Base-by-base conservation (phyloP, 2,113 vertebrate genomes). In the Amazona vittata region DNA sequence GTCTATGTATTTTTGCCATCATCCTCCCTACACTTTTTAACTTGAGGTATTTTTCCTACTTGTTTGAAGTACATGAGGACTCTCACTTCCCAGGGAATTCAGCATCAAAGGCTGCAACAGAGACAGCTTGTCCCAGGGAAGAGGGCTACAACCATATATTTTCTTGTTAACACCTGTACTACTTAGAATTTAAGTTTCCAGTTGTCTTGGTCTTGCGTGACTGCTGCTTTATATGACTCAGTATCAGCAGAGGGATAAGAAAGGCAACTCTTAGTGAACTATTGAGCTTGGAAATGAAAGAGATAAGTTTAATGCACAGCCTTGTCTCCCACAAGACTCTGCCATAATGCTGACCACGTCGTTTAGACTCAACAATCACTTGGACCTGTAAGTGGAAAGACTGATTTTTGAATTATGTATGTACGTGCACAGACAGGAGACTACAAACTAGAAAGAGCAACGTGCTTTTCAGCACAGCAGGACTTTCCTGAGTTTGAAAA, bases 1-100 rank as follows among this genome's bases (percentile, higher is more conserved):
- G 52, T 78, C 69, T 86, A 71, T 76, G 86, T 78, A 43, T 80
- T 86, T 74, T 94, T 96, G 74, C 35, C 71, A 77, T 83, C 4
- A 12, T 65, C 43, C 16, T 62, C 8, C n/a, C 3, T 1, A 4
- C 7, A 2, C 17, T 33, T 41, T 68, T 31, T 12, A 37, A 75
- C 3, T 13, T 70, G 83, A 64, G 41, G 26, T 75, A 17, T 86
- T 92, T 88, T 75, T n/a, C 10, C 15, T n/a, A 2, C 10, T 80
- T 73, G 29, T 20, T 79, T 55, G 53, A 80, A 76, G 68, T 39
- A 47, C 24, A 59, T 53, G 44, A 41, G 21, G 26, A 57, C 29
- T n/a, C 53, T 9, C 31, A 26, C 7, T 94, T 94, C 60, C 18
- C 6, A 25, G 22, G 47, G 29, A 94, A 89, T 65, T 79, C 20